Evolutionary conservation across 2,888 invertebrate species (phyloP).

Genomic region (Notocelia uddmanniana): DNA sequence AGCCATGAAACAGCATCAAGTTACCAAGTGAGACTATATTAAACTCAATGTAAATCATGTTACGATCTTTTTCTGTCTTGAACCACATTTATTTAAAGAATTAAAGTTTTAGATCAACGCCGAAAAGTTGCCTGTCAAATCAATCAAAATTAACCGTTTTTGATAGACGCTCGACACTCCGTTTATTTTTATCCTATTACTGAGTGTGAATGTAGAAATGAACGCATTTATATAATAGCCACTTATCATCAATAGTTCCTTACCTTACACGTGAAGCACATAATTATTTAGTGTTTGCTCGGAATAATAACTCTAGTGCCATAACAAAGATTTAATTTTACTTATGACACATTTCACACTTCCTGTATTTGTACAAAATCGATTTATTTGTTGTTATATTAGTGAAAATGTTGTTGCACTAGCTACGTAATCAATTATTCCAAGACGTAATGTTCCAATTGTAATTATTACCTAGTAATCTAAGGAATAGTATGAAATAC

Average conservation of each 20-base stretch:
- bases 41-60: background rate
- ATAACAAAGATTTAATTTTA: constrained; percentile 12
- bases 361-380: background rate
- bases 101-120: background rate
- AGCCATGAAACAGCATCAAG: too few relatives aligned
- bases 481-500: constrained; percentile 34
- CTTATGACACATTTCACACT: background rate
- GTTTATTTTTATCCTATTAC: constrained; percentile 23
- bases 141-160: constrained; percentile 17
- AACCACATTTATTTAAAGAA: background rate
- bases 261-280: constrained; percentile 20
- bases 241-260: constrained; percentile 8
- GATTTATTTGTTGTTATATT: background rate
- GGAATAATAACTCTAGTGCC: constrained; percentile 30
- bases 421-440: background rate
- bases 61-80: background rate
- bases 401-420: constrained; percentile 8
- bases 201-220: background rate
- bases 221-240: background rate
- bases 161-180: too few relatives aligned
- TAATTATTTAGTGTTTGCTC: constrained; percentile 10
- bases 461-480: background rate
- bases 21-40: background rate
- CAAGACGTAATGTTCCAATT: background rate
- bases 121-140: background rate